phyloP scores from a whole-genome alignment of 2,888 invertebrate species.

The Bellardia bayeri region DNA sequence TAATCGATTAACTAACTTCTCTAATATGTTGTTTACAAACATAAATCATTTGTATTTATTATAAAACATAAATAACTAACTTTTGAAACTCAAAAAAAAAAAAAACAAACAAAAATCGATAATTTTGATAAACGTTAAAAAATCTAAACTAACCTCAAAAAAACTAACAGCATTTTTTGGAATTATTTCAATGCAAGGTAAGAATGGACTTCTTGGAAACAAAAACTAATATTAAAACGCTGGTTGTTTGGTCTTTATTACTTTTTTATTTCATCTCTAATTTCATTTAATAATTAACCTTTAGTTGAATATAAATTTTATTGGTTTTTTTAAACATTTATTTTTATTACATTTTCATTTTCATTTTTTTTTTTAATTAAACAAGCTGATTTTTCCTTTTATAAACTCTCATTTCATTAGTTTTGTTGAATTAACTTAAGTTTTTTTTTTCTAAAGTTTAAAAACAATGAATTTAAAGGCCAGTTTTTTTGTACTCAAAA shows the following conservation, averaged over 20 bases:
- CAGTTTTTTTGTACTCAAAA: conserved; percentile 61
- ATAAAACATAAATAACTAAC: conserved; percentile 30
- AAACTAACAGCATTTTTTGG: conserved; percentile 96
- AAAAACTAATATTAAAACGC: conserved; percentile 76
- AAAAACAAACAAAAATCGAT: conserved; percentile 76
- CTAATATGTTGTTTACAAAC: conserved; percentile 42
- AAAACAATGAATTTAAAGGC: conserved; percentile 57
- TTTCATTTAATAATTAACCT: background rate
- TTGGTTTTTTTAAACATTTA: background rate
- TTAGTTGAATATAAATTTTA: conserved; percentile 68
- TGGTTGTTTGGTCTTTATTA: conserved; percentile 82
- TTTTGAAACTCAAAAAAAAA: conserved; percentile 36
- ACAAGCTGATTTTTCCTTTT: no score
- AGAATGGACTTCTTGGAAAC: conserved; percentile 84
- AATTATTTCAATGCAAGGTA: conserved; percentile 99
- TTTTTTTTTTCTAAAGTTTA: no score
- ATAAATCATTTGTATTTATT: no score
- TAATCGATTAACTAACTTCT: conserved; percentile 71
- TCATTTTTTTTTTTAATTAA: no score
- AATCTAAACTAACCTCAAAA: conserved; percentile 69
- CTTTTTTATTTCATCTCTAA: conserved; percentile 40
- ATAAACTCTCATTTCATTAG: no score
- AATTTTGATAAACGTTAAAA: conserved; percentile 18
- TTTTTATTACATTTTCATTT: no score
- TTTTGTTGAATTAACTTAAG: no score